A percentile compares a stretch with the other conserved stretches of the same genome.
Conservation (phyloP, 2,113 vertebrate species). For the Atrichornis clamosus region DNA sequence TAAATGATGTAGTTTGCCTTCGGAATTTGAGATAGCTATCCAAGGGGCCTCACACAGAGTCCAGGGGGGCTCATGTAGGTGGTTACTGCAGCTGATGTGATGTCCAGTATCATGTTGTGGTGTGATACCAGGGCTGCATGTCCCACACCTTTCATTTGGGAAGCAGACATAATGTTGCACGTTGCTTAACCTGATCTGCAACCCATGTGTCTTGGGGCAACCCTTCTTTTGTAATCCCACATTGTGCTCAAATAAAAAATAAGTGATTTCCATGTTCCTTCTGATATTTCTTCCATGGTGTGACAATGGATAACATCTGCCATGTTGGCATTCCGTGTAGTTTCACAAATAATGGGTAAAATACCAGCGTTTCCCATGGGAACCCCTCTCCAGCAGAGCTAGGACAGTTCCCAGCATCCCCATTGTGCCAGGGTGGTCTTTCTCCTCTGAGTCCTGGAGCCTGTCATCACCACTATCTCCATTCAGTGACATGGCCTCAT, state of each 20-base stretch:
- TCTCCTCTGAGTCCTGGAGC: not conserved
- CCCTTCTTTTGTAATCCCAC: not conserved
- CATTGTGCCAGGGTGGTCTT: constrained; percentile 29
- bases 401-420: not conserved
- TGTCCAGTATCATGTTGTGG: not conserved
- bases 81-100: not conserved
- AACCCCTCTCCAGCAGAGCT: not conserved
- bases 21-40: not conserved
- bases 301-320: constrained; percentile 43
- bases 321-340: not conserved
- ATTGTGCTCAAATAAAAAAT: not conserved
- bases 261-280: not conserved
- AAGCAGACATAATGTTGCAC: not conserved
- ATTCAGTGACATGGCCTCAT: not conserved
- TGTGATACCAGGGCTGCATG: not conserved
- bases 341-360: constrained; percentile 36
- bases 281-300: not conserved
- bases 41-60: not conserved
- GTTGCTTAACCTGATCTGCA: not conserved
- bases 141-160: not conserved
- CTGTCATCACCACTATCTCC: not conserved
- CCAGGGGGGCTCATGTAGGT: not conserved
- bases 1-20: not conserved
- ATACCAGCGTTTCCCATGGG: not conserved
- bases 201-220: not conserved